Evolutionary conservation across 2,888 invertebrate genomes (phyloP), one percentile per base, ranked within the genome.

Genomic region (Hecatera dysodea): DNA sequence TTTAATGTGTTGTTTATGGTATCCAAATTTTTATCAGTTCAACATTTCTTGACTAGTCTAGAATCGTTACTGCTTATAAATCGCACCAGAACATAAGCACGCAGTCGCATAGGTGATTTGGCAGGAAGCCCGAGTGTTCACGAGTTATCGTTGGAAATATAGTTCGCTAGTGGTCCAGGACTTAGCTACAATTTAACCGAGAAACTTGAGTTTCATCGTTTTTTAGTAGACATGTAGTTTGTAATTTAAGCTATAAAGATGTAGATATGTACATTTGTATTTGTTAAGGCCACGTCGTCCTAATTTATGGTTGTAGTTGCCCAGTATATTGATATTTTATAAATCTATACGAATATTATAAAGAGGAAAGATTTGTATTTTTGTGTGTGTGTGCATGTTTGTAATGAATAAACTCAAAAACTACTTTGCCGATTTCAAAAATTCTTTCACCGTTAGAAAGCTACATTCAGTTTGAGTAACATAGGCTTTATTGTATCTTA

Each of bases 61-160:
- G 15, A 39, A 52, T 52, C 44, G 53, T n/a, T 75, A 39, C 3
- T 19, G 50, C 46, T 80, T 59, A 19, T 42, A n/a, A 56, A 50
- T 63, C 19, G 39, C 7, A 44, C 48, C n/a, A n/a, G 9, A 8
- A 24, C 12, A 29, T 29, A 44, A 61, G 19, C 27, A 65, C 44
- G 29, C 48, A 78, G 48, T 62, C 52, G 33, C 62, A 78, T 65
- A 72, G 64, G 73, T 69, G 56, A 72, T 78, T 80, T 80, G 79
- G 82, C 79, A 78, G 68, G 53, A 64, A 73, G 79, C 82, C 82
- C 68, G 63, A 69, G 22, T 78, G 62, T 73, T 66, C 46, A 61
- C 56, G 46, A 81, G 53, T 63, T 81, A 69, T 81, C 12, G 66
- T 66, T 5, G 33, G 71, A 66, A 76, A 67, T 81, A 66, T 44